phyloP scores from a whole-genome alignment of 1,140 invertebrate genomes.

The Ericerus pela region DNA sequence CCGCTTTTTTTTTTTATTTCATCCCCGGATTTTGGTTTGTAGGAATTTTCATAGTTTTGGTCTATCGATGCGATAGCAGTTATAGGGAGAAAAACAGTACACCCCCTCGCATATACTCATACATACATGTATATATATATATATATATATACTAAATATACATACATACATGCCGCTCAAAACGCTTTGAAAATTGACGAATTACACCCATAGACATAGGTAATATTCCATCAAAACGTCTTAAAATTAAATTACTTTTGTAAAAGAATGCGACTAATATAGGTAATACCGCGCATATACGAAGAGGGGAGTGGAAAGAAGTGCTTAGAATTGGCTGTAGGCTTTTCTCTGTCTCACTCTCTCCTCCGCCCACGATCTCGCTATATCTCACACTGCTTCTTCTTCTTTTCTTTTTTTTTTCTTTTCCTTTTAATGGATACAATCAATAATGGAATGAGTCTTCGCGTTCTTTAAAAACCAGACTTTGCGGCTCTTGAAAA shows the following conservation, averaged over 20 bases:
- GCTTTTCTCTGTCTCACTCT: too few relatives aligned
- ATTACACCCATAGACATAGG: not conserved
- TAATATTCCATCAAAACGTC: conserved; percentile 12
- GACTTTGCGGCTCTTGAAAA: conserved; percentile 10
- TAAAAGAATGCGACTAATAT: conserved; percentile 3
- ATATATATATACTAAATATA: too few relatives aligned
- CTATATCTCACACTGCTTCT: too few relatives aligned
- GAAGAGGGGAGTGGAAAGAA: not conserved
- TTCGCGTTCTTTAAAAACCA: not conserved
- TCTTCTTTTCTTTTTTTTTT: too few relatives aligned
- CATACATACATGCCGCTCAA: not conserved
- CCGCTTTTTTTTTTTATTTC: conserved; percentile 4
- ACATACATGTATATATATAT: too few relatives aligned
- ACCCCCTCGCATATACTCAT: too few relatives aligned
- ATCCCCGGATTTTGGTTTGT: too few relatives aligned
- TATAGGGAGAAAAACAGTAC: not conserved
- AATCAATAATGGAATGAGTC: conserved; percentile 7
- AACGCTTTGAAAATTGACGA: conserved; percentile 8
- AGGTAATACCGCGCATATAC: not conserved
- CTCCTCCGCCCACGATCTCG: too few relatives aligned
- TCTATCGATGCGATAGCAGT: not conserved
- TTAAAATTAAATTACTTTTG: conserved; percentile 12
- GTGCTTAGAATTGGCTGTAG: not conserved
- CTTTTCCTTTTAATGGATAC: conserved; percentile 11
- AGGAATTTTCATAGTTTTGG: not conserved